Base-by-base conservation (phyloP, 2,888 invertebrate genomes). In the Proisotoma minuta region DNA sequence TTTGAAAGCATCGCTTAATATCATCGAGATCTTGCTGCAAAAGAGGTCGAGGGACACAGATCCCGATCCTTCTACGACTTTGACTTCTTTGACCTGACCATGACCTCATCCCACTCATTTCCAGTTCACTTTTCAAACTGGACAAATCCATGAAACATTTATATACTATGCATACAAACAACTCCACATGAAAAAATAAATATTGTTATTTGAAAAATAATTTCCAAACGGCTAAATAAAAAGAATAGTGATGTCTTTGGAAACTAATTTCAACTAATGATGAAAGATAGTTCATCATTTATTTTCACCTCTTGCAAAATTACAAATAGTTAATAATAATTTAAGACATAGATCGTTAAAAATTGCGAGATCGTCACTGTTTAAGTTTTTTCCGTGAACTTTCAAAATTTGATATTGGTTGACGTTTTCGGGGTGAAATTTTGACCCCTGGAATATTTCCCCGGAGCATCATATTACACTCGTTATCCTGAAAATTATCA, bases 401-500 rank as follows among this genome's bases (percentile, higher is more conserved):
- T n/a, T n/a, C n/a, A n/a, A n/a, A n/a, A n/a, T n/a, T n/a, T 34
- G 34, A 4, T 43, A 18, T n/a, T 18, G 43, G 43, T 43, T 43
- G 5, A 43, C 18, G 15, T n/a, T n/a, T 15, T 43, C 43, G 43
- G 5, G 5, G 43, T 43, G 15, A 15, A n/a, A 56, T 43, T 26
- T 24, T 40, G 15, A 56, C 3, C 4, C 56, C 56, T 43, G 56
- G 56, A 39, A 56, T 24, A 26, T 43, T 56, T 43, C 56, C 56
- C 26, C 43, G 20, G 3, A 56, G 56, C 8, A 22, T 43, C 22
- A 56, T 43, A 4, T 28, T 24, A 3, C 24, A 40, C 8, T 26
- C 12, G 15, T 29, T 8, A 2, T 56, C 43, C 56, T 43, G 24
- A 3, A 26, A 18, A 24, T 43, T 22, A 43, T 20, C 5, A 43